A percentile compares a stretch with the other conserved stretches of the same genome.
These are phyloP conservation scores for Deroplatys truncata DNA, from an alignment of 2,888 invertebrate species.

Conservation along the genomic window DNA sequence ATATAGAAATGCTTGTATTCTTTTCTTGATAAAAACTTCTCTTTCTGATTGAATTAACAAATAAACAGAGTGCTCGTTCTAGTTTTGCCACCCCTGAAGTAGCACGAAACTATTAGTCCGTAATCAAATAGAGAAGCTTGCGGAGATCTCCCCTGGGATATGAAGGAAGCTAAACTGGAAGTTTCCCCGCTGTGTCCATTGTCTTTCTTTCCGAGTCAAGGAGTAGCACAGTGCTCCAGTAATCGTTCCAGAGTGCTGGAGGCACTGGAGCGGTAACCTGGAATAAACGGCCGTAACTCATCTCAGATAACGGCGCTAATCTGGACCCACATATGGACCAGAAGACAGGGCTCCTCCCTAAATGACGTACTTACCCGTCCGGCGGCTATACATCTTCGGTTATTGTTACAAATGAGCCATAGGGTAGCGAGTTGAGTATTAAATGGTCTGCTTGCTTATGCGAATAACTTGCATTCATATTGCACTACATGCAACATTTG, in stretches of 20 bases:
- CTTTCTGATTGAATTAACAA: no score
- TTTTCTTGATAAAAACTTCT: no score
- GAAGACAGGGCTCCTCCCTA: background rate
- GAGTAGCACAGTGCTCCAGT: background rate
- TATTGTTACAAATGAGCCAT: background rate
- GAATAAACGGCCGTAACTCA: background rate
- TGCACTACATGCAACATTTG: background rate
- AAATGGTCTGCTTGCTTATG: background rate
- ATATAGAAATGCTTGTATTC: no score
- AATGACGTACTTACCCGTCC: background rate
- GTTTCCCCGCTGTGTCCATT: background rate
- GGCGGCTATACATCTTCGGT: background rate
- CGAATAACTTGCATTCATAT: background rate
- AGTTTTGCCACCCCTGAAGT: background rate
- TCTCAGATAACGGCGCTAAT: background rate
- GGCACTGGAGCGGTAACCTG: background rate
- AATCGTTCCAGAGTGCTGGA: background rate
- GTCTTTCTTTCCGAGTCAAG: background rate
- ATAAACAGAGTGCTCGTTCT: no score
- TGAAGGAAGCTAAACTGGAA: background rate
- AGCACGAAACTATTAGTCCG: background rate
- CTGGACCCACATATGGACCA: background rate
- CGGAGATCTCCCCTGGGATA: background rate
- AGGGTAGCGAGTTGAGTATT: background rate
- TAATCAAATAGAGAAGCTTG: background rate